Evolutionary conservation across 2,797 vertebrate genomes (phyloP), one percentile per base, ranked within the genome.

Genomic region (Mareca strepera): DNA sequence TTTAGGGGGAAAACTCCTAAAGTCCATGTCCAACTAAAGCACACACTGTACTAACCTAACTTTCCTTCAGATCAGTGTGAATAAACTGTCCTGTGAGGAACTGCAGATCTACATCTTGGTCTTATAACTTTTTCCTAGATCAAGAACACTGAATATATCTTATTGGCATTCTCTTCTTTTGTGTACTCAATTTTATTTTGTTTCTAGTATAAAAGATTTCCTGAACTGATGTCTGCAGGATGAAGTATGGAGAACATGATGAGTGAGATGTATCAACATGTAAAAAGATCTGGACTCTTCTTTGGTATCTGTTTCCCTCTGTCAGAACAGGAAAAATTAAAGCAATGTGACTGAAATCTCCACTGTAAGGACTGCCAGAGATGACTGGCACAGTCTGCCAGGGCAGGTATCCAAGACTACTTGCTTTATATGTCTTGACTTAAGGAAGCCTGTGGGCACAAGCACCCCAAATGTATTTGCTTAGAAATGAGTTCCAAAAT

Each of bases 221-320:
- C 75, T 68, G 43, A 81, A 76, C 4, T 50, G 52, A 41, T 92
- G 46, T 79, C 72, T 89, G 81, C 0, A 44, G 59, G 82, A 86
- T 1, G 2, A 73, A 74, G 82, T 52, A 82, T 90, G 52, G 55
- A 80, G 86, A 88, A 26, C 67, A 83, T 16, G 84, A 94, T 93
- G 88, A 93, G 56, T 89, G 89, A 91, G 72, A 89, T 28, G 92
- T 77, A 85, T 94, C 89, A 95, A 82, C 78, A 94, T 77, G 70
- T 85, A 79, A 72, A 46, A 52, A 87, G 46, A 53, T 82, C 66
- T 94, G 69, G 72, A 88, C 78, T 93, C 59, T 77, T 88, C 66
- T 64, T 93, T 73, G 39, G 68, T 92, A 80, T 94, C 78, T 90
- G 28, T 96, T 96, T 94, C 88, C 78, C 89, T 94, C 83, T 93